Conservation (phyloP, 2,797 vertebrate species). For the Carduelis carduelis region DNA sequence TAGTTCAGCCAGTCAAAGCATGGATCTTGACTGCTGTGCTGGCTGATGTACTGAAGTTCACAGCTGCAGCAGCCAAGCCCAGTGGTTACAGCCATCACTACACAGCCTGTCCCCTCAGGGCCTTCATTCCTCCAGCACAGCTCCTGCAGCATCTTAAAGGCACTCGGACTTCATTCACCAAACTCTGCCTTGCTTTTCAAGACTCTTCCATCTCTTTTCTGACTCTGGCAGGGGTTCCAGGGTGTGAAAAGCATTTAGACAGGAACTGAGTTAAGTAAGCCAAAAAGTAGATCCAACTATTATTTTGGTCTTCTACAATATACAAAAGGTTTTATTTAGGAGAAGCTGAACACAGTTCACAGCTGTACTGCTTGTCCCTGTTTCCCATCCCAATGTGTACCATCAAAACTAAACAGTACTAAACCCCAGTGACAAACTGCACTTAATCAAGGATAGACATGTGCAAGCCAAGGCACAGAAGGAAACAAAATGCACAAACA, state of each 20-base stretch:
- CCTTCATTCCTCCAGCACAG: neutral
- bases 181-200: neutral
- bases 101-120: too few relatives aligned
- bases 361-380: neutral
- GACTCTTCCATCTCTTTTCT: neutral
- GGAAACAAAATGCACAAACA: accelerated
- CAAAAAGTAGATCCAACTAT: neutral
- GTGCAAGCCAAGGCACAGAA: neutral
- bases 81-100: accelerated
- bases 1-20: neutral
- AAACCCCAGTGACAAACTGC: neutral
- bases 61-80: neutral
- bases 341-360: neutral
- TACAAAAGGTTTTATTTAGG: accelerated
- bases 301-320: neutral
- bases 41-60: accelerated
- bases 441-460: accelerated
- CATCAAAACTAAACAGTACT: neutral
- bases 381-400: neutral
- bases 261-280: neutral
- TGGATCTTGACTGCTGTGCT: neutral
- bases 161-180: neutral
- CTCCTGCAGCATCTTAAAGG: neutral
- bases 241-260: neutral
- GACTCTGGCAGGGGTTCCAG: neutral